Evolutionary conservation across 2,888 invertebrate species (phyloP).

Genomic region (Operophtera brumata): DNA sequence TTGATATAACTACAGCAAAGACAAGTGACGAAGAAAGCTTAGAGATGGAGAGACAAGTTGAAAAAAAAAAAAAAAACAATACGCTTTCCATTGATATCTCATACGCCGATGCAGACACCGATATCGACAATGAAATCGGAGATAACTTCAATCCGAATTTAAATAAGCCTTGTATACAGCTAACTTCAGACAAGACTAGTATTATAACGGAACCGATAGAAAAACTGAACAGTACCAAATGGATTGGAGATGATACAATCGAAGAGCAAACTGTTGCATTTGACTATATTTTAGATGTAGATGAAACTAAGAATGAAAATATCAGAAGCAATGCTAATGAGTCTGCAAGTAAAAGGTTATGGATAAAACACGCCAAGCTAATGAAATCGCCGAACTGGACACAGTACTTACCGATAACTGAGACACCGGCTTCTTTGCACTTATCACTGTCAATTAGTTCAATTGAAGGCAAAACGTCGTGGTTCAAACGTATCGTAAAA

Average conservation of each 20-base stretch:
- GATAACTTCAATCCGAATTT: conserved; percentile 19
- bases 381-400: conserved; percentile 53
- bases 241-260: conserved; percentile 39
- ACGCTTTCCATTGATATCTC: conserved; percentile 19
- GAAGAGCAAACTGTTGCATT: conserved; percentile 31
- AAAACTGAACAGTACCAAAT: conserved; percentile 42
- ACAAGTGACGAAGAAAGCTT: neutral
- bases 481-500: conserved; percentile 49
- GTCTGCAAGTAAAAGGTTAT: conserved; percentile 36
- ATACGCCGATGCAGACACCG: conserved; percentile 20
- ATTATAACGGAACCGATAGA: conserved; percentile 44
- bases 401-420: conserved; percentile 45
- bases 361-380: conserved; percentile 45
- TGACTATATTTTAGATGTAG: conserved; percentile 26
- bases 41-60: neutral
- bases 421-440: conserved; percentile 47
- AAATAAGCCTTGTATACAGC: conserved; percentile 14
- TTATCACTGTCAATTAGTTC: conserved; percentile 45
- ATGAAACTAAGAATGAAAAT: conserved; percentile 10
- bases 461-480: conserved; percentile 43
- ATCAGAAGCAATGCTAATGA: conserved; percentile 12
- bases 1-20: neutral
- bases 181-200: conserved; percentile 14
- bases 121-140: conserved; percentile 19
- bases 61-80: conserved; percentile 6